A percentile compares a stretch with the other conserved stretches of the same genome.
These are phyloP conservation scores for Neodon shergylaensis DNA, from an alignment of 2,113 vertebrate species.

Conservation along the genomic window DNA sequence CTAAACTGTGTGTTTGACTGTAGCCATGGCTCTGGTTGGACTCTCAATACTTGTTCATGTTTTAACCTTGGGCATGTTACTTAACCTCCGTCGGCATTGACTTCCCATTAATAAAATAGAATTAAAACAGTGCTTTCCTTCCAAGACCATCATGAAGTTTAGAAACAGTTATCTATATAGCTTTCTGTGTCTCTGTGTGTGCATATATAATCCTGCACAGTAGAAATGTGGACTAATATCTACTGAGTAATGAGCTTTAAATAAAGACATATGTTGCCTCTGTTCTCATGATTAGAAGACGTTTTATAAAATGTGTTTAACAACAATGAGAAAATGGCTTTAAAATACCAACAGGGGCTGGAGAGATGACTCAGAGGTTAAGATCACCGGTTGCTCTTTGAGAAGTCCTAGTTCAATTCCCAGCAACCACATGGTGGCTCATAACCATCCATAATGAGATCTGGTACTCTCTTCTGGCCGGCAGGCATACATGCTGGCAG, in stretches of 20 bases:
- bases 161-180: neutral
- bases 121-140: neutral
- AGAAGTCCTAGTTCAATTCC: too few species aligned
- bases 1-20: neutral
- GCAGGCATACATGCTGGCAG: too few species aligned
- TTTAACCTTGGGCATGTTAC: neutral
- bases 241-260: neutral
- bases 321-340: neutral
- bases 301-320: slow-evolving; percentile 26
- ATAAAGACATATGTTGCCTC: neutral
- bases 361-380: too few species aligned
- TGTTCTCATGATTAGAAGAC: neutral
- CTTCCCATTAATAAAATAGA: neutral
- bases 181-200: neutral
- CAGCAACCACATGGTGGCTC: too few species aligned
- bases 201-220: neutral
- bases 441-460: too few species aligned
- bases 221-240: neutral
- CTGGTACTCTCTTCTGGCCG: too few species aligned
- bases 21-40: neutral
- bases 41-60: neutral
- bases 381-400: too few species aligned
- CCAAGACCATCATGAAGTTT: neutral
- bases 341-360: slow-evolving; percentile 10
- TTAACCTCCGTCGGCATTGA: neutral